phyloP scores from a whole-genome alignment of 2,113 vertebrate genomes.

The pig (Sus scrofa) region DNA sequence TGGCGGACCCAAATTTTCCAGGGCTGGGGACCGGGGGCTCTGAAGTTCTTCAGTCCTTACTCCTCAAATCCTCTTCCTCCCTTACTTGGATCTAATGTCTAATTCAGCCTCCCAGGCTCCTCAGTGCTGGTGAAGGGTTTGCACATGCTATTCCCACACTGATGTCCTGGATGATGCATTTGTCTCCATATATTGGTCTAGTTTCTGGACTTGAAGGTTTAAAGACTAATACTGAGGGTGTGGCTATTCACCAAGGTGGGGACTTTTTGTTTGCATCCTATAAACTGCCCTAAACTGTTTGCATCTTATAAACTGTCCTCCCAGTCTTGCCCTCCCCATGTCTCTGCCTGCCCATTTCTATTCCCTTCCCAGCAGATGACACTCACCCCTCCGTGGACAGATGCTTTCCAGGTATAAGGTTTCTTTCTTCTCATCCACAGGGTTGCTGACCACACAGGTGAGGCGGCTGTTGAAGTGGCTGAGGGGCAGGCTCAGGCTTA shows the following conservation, averaged over 20 bases:
- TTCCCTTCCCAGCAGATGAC: neutral
- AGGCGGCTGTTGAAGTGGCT: neutral
- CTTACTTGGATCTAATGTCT: neutral
- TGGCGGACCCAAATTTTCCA: neutral
- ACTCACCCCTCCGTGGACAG: conserved; percentile 49
- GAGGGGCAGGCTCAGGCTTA: conserved; percentile 42
- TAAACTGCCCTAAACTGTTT: neutral
- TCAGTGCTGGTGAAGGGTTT: neutral
- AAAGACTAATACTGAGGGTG: neutral
- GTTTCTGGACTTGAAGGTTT: neutral
- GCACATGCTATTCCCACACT: neutral
- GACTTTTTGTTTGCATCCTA: neutral
- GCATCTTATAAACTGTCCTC: too few relatives aligned
- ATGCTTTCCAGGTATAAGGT: conserved; percentile 53
- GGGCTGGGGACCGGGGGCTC: rapidly evolving
- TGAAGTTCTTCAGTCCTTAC: neutral
- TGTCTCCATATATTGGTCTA: neutral
- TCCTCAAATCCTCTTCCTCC: neutral
- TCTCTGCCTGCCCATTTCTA: neutral
- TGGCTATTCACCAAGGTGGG: neutral
- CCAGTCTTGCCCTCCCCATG: neutral
- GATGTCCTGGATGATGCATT: too few relatives aligned
- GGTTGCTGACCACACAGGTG: conserved; percentile 77
- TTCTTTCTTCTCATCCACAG: neutral
- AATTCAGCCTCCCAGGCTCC: neutral